Evolutionary conservation across 2,113 vertebrate species (phyloP).

Genomic region (Osmerus eperlanus): DNA sequence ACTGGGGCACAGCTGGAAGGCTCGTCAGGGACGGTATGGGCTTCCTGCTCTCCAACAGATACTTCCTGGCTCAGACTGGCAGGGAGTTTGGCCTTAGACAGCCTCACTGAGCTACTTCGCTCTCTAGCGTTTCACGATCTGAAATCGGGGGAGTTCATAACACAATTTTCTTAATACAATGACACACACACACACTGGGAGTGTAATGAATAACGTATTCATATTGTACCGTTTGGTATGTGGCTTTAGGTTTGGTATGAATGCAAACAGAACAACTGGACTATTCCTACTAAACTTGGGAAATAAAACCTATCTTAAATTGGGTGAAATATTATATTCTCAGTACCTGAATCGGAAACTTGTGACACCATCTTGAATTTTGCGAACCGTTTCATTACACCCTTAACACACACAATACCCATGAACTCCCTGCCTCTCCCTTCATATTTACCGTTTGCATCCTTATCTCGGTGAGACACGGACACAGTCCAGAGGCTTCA

Average conservation of each 20-base stretch:
- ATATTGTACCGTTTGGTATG: no score
- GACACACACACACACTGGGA: conserved; percentile 18
- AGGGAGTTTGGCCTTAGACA: conserved; percentile 15
- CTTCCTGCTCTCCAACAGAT: conserved; percentile 52
- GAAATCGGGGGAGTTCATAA: no score
- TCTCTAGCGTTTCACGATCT: no score
- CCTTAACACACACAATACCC: not conserved
- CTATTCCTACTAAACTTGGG: no score
- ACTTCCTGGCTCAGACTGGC: conserved; percentile 34
- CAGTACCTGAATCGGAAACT: no score
- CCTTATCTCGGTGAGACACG: conserved; percentile 35
- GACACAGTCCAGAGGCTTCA: conserved; percentile 17
- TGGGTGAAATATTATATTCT: no score
- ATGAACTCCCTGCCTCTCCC: not conserved
- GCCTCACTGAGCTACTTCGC: not conserved
- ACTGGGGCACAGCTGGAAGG: conserved; percentile 56
- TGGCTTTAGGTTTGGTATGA: no score
- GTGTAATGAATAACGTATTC: no score
- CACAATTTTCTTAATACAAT: no score
- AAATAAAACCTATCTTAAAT: no score
- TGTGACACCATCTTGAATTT: not conserved
- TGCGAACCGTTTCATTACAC: not conserved
- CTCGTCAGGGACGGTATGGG: conserved; percentile 45
- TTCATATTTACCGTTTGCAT: conserved; percentile 19
- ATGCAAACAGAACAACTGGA: no score